Evolutionary conservation across 2,888 invertebrate genomes (phyloP).

Genomic region (Drosophila borborema): DNA sequence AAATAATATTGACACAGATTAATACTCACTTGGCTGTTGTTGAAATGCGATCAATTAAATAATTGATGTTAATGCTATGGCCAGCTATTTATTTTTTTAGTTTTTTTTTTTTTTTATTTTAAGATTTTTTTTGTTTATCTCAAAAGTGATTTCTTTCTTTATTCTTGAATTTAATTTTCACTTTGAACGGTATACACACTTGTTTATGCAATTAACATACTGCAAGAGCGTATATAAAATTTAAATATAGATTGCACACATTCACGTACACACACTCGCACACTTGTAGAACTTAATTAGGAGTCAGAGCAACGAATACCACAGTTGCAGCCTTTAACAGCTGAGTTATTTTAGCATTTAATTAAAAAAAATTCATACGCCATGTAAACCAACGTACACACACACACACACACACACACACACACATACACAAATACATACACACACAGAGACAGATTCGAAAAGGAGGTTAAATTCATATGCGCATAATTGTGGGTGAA

Average conservation of each 20-base stretch:
- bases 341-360: slow-evolving; percentile 42
- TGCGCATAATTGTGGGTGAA: slow-evolving; percentile 39
- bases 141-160: slow-evolving; percentile 1
- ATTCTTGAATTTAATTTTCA: slow-evolving; percentile 1
- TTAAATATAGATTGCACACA: slow-evolving; percentile 12
- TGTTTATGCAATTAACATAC: slow-evolving; percentile 11
- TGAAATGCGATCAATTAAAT: slow-evolving; percentile 9
- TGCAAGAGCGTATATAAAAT: slow-evolving; percentile 7
- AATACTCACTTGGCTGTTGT: slow-evolving; percentile 39
- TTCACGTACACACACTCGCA: not conserved
- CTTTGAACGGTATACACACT: slow-evolving; percentile 1
- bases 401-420: slow-evolving; percentile 8
- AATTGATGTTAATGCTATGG: slow-evolving; percentile 12
- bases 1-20: not conserved
- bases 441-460: not conserved
- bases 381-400: slow-evolving; percentile 9
- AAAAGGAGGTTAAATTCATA: slow-evolving; percentile 50
- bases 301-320: slow-evolving; percentile 7
- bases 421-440: not conserved
- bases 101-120: not conserved
- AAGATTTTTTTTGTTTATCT: not conserved
- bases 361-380: slow-evolving; percentile 41
- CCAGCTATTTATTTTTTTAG: not conserved
- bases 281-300: slow-evolving; percentile 14
- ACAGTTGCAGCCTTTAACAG: slow-evolving; percentile 27